Evolutionary conservation across 2,113 vertebrate genomes (phyloP).

Genomic region (Campylomormyrus numenius): DNA sequence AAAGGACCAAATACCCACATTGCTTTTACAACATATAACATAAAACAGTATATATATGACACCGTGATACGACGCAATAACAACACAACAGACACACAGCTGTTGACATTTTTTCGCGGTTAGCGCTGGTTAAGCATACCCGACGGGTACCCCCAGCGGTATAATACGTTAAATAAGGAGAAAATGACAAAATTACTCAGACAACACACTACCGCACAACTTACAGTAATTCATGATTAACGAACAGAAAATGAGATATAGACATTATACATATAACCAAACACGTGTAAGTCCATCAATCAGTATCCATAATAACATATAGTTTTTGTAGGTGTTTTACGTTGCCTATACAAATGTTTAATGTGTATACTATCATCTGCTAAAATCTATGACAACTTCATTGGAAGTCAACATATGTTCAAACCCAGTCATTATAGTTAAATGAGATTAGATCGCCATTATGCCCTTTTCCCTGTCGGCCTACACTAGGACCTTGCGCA

Average conservation of each 20-base stretch:
- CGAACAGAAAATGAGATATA: not conserved
- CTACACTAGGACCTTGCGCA: not conserved
- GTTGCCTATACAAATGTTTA: not conserved
- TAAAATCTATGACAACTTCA: not conserved
- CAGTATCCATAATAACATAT: not conserved
- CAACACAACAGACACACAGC: not conserved
- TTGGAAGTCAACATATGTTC: not conserved
- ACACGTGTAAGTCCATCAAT: not conserved
- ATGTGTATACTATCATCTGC: not conserved
- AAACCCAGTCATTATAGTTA: not conserved
- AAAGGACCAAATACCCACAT: not conserved
- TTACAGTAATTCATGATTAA: not conserved
- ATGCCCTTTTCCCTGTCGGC: not conserved
- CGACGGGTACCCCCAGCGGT: not conserved
- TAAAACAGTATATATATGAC: not conserved
- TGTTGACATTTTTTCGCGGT: not conserved
- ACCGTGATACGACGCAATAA: not conserved
- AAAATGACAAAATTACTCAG: not conserved
- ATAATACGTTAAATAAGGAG: not conserved
- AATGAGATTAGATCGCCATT: not conserved
- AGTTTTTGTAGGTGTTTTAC: not conserved
- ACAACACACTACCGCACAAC: not conserved
- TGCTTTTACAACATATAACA: not conserved
- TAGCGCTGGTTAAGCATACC: not conserved
- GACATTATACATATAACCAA: not conserved